These are phyloP conservation scores for Cerceris ruficornis DNA, from an alignment of 2,888 invertebrate genomes.

Conservation along the genomic window DNA sequence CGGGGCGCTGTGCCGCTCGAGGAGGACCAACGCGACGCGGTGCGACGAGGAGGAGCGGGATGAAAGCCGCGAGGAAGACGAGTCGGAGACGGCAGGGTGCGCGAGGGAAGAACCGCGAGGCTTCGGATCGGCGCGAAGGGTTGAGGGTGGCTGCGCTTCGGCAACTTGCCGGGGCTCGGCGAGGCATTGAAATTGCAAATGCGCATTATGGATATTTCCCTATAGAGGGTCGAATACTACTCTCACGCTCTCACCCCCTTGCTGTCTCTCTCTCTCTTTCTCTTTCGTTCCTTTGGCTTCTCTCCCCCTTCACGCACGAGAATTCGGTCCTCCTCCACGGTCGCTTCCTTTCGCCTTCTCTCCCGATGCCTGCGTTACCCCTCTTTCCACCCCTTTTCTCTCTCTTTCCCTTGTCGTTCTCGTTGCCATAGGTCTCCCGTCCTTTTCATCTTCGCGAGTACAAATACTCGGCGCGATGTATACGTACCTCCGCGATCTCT, in stretches of 20 bases:
- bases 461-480: slow-evolving; percentile 37
- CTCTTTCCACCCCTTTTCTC: slow-evolving; percentile 18
- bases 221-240: slow-evolving; percentile 76
- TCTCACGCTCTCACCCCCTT: slow-evolving; percentile 32
- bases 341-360: not conserved
- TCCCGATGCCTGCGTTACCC: not conserved
- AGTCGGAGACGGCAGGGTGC: slow-evolving; percentile 38
- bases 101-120: slow-evolving; percentile 49
- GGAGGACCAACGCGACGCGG: slow-evolving; percentile 37
- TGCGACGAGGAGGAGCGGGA: slow-evolving; percentile 19
- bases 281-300: slow-evolving; percentile 26
- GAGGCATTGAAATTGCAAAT: slow-evolving; percentile 82
- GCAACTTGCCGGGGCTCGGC: slow-evolving; percentile 74
- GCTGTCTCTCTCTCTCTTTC: slow-evolving; percentile 19
- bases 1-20: slow-evolving; percentile 57
- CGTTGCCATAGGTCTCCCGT: slow-evolving; percentile 26
- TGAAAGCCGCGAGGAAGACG: slow-evolving; percentile 21
- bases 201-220: slow-evolving; percentile 82
- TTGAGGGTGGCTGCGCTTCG: slow-evolving; percentile 68
- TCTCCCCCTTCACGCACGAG: slow-evolving; percentile 2
- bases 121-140: slow-evolving; percentile 60
- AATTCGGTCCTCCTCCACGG: not conserved
- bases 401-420: slow-evolving; percentile 14
- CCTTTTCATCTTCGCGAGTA: slow-evolving; percentile 29
- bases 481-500: slow-evolving; percentile 5